Evolutionary conservation across 1,140 invertebrate species (phyloP), one percentile per base, ranked within the genome.

Genomic region (Tetragnatha versicolor): DNA sequence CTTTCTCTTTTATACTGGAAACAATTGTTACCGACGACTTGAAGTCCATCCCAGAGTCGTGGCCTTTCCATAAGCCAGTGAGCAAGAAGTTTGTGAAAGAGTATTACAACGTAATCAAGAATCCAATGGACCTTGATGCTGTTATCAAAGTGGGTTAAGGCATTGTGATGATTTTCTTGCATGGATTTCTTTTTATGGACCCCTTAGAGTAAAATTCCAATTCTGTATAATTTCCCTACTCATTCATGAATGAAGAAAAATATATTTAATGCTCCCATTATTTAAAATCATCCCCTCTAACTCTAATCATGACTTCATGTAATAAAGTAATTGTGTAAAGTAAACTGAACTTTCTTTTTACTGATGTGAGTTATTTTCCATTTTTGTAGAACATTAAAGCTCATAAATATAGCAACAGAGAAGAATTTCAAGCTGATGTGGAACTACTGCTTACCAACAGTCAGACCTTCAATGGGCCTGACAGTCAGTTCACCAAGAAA

Each of bases 1-100:
- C 96, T 0, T 89, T 99, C 37, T 95, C 94, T 0, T 99, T 93
- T 84, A 98, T 99, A 75, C 88, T 99, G 7, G 94, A 97, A 49
- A 96, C 93, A 83, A 90, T 99, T 58, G 87, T 98, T 25, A 92
- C 93, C 58, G 91, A 92, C 3, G 94, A 94, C 86, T 85, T 98
- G 69, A 97, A 97, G 84, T 88, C 91, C 0, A 91, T 97, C 89
- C 87, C 91, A 17, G 94, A 97, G 85, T 93, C 94, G 6, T 97
- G 94, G 93, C 94, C 95, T 0, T 98, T 98, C 89, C 88, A 95
- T 37, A 96, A 96, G 82, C 96, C 97, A 0, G 97, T 98, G 0
- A 98, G 96, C 85, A 98, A 97, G 84, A 98, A 98, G 85, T 87
- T 91, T 69, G 92, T 98, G 0, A 89, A 89, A 80, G 95, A 98